Base-by-base conservation (phyloP, 2,888 invertebrate species). In the Creontiades dilutus region DNA sequence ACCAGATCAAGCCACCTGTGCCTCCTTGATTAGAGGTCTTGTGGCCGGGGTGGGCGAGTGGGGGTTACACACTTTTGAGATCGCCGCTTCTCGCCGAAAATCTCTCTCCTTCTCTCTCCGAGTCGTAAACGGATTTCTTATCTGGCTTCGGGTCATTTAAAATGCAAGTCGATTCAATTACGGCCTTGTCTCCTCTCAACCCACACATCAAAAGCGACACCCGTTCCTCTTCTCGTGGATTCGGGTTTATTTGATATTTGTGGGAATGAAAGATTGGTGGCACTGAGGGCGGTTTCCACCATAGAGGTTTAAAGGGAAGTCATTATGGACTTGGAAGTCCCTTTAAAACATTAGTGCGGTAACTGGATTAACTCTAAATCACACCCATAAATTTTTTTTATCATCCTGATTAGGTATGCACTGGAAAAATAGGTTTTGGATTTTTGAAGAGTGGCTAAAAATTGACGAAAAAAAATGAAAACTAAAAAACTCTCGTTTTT, bases 1-100 rank as follows among this genome's bases (percentile, higher is more conserved):
- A 89, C 89, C 89, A 89, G 89, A 89, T 89, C 89, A 89, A 75
- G 81, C 86, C 89, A 89, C 89, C 89, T 89, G 89, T 89, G 89
- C 85, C 84, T 84, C 81, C 81, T 82, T 89, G 89, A 89, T 89
- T 89, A 89, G 89, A 86, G 86, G 86, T 28, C 14, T 23, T 46
- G 47, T 28, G 61, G 14, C n/a, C n/a, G 12, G n/a, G 55, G n/a
- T n/a, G 52, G 55, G n/a, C 14, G n/a, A 28, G 16, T 37, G 85
- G 57, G 57, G 57, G 76, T 47, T 47, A 9, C 57, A 48, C 87
- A 76, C 87, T 75, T 61, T 76, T 48, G 78, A 48, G 23, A 27
- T 37, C 88, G 80, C 37, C 55, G 78, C 47, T 52, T 87, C 75
- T 48, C 80, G 88, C 46, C 88, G 47, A 80, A 87, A 78, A 37